Evolutionary conservation across 2,797 vertebrate species (phyloP), one percentile per base, ranked within the genome.

Genomic region (Sebastes nivosus): DNA sequence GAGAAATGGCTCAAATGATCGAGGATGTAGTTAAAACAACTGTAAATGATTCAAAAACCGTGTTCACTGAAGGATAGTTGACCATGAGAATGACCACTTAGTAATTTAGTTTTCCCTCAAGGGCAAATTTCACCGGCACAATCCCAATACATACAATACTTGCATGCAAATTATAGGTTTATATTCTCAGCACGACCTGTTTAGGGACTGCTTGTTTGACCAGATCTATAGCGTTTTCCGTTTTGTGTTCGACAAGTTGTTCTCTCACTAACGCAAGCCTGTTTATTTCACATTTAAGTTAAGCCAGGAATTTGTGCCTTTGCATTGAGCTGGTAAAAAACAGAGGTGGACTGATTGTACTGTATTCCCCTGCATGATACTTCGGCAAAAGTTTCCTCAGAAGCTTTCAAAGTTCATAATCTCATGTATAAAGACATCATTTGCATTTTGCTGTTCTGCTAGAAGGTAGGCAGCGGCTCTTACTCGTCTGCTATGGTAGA

Each of bases 1-100:
- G 11, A 32, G 18, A n/a, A 25, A 30, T 10, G 36, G 25, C 57
- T 34, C 14, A 68, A 71, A 72, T 68, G 27, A 75, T 79, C 8
- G 1, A 46, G n/a, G n/a, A n/a, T 30, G 57, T 61, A 60, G 67
- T 85, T 67, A 18, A 55, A 83, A 77, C 63, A 70, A 22, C 42
- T 76, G 60, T 68, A 76, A 83, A 83, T 61, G 30, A 75, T 52
- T 86, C 65, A 29, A 72, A 80, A 77, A 50, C n/a, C 8, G 61
- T 60, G 77, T 55, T 82, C 42, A 76, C 1, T 50, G 65, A 77
- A 70, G 59, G 63, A 52, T 69, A 70, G 70, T 29, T 83, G 55
- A 72, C 75, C 69, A 72, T 64, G 58, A 76, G 38, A 75, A 68
- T 36, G 42, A 16, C 54, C 52, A 36, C 71, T 68, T 29, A 46